Conservation (phyloP, 2,888 invertebrate species). For the Bhutanitis thaidina region DNA sequence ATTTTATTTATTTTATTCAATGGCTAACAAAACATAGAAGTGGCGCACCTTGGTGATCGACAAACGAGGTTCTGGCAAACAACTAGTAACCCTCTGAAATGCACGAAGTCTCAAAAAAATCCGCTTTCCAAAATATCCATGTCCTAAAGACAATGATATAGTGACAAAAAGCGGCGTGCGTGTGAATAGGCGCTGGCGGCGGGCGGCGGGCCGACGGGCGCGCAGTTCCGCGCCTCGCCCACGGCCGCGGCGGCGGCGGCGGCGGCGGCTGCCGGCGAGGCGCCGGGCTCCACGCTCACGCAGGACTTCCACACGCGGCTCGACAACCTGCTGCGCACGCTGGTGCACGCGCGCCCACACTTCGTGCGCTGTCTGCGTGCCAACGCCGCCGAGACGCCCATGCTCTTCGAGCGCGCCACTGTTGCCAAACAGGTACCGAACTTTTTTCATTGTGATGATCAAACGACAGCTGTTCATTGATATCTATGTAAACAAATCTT, state of each 20-base stretch:
- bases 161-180: too few species aligned
- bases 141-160: too few species aligned
- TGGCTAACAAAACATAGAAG: too few species aligned
- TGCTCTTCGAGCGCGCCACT: constrained; percentile 89
- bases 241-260: constrained; percentile 89
- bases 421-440: constrained; percentile 86
- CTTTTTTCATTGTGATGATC: too few species aligned
- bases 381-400: constrained; percentile 89
- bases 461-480: too few species aligned
- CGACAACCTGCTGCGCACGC: constrained; percentile 93
- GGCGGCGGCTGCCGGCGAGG: constrained; percentile 94
- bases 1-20: too few species aligned
- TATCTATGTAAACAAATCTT: too few species aligned
- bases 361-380: constrained; percentile 96
- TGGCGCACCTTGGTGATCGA: too few species aligned
- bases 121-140: too few species aligned
- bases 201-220: constrained; percentile 79
- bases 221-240: constrained; percentile 72
- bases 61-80: too few species aligned
- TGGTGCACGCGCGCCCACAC: constrained; percentile 96
- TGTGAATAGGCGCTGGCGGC: constrained; percentile 82
- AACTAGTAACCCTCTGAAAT: too few species aligned
- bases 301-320: constrained; percentile 97
- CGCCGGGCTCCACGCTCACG: constrained; percentile 92
- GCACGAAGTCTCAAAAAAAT: too few species aligned